Percentiles rank a stretch among this genome's conserved stretches.
Conservation (phyloP, 2,888 invertebrate genomes). For the Mongoloraphidia duomilia region DNA sequence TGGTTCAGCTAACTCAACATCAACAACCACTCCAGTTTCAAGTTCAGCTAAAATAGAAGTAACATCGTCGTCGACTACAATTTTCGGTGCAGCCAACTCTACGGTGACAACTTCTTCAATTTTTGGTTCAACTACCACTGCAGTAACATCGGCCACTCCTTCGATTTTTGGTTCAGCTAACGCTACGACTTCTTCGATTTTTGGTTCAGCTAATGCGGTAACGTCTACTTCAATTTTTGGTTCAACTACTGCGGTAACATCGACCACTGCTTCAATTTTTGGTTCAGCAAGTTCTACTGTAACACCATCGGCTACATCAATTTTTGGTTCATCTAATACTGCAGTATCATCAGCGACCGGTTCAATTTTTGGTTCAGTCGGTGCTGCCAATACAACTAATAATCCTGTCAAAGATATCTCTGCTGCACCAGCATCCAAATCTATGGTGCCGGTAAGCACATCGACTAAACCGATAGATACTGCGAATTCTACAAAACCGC, state of each 20-base stretch:
- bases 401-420: neutral
- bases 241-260: constrained; percentile 9
- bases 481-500: neutral
- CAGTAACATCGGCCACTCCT: constrained; percentile 13
- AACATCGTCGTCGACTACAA: neutral
- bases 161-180: constrained; percentile 11
- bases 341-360: constrained; percentile 23
- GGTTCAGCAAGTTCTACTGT: constrained; percentile 22
- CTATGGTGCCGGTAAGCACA: neutral
- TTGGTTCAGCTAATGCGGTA: constrained; percentile 13
- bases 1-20: neutral
- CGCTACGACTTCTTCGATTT: constrained; percentile 13
- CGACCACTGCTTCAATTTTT: constrained; percentile 13
- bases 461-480: neutral
- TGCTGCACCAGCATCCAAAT: constrained; percentile 2
- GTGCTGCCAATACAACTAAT: neutral
- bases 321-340: constrained; percentile 13
- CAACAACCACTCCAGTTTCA: neutral
- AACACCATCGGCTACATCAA: constrained; percentile 6
- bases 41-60: constrained; percentile 1
- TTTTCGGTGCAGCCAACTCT: constrained; percentile 19
- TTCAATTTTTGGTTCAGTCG: constrained; percentile 29
- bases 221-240: constrained; percentile 18
- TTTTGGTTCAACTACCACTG: constrained; percentile 13
- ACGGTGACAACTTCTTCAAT: constrained; percentile 16